A percentile compares a stretch with the other conserved stretches of the same genome.
Evolutionary conservation across 2,797 vertebrate species (phyloP).

Genomic region (Microctenopoma steveboyesi): DNA sequence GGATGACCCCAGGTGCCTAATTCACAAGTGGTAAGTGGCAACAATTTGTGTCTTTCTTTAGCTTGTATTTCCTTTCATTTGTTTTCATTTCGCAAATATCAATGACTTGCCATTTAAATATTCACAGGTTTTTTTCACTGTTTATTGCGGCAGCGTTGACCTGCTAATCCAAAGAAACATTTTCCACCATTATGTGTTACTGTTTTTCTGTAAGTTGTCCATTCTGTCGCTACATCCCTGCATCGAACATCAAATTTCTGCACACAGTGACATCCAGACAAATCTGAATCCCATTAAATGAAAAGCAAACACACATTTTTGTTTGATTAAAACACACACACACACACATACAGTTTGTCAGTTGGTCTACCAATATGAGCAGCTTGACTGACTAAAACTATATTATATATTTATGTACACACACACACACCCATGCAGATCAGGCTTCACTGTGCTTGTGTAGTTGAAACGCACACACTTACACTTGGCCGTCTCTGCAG

Average conservation of each 20-base stretch:
- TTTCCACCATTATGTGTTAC: background rate
- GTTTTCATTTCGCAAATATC: too few species aligned
- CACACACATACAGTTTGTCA: background rate
- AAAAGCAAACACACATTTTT: slow-evolving; percentile 1
- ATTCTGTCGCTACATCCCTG: slow-evolving; percentile 19
- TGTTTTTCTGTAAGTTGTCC: slow-evolving; percentile 25
- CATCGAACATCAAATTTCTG: slow-evolving; percentile 24
- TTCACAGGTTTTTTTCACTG: background rate
- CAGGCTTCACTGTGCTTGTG: slow-evolving; percentile 46
- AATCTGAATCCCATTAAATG: slow-evolving; percentile 10
- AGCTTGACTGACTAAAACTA: slow-evolving; percentile 13
- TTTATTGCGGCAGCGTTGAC: background rate
- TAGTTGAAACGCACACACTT: slow-evolving; percentile 6
- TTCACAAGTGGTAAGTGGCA: slow-evolving; percentile 77
- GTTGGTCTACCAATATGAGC: background rate
- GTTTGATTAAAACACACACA: background rate
- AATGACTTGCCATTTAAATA: background rate
- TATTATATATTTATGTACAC: slow-evolving; percentile 16
- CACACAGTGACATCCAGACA: slow-evolving; percentile 23
- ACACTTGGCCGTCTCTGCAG: slow-evolving; percentile 17
- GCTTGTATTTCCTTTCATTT: background rate
- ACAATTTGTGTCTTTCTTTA: slow-evolving; percentile 45
- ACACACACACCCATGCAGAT: slow-evolving; percentile 26
- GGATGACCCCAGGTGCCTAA: slow-evolving; percentile 71
- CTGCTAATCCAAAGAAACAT: slow-evolving; percentile 4